Conservation (phyloP, 2,797 vertebrate species). For the Erethizon dorsatum region DNA sequence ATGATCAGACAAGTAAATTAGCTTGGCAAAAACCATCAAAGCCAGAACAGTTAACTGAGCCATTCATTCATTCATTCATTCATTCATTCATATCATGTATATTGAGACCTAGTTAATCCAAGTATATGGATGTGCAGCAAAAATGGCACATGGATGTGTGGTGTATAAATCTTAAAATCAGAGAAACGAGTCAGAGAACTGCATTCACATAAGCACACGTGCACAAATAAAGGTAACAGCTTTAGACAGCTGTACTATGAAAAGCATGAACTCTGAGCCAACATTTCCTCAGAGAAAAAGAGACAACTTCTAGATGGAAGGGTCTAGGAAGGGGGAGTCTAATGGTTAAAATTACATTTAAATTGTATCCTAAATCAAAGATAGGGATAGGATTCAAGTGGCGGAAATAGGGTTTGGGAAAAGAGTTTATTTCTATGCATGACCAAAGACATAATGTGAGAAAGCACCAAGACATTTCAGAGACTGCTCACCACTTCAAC, state of each 20-base stretch:
- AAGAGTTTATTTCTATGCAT: background rate
- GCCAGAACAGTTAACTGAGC: background rate
- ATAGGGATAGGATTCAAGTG: background rate
- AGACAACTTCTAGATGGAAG: background rate
- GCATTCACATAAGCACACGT: background rate
- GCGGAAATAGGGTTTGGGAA: background rate
- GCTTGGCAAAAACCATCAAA: background rate
- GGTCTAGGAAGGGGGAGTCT: background rate
- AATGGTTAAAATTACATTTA: constrained; percentile 9
- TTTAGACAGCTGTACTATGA: background rate
- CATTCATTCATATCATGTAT: background rate
- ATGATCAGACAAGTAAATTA: background rate
- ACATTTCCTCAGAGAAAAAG: background rate
- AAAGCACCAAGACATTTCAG: constrained; percentile 44
- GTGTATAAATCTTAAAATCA: constrained; percentile 9
- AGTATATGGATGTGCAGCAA: background rate
- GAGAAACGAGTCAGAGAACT: background rate
- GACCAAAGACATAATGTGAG: background rate
- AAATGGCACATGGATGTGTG: background rate
- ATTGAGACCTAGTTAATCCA: background rate
- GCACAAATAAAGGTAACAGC: background rate
- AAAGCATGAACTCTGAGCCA: background rate
- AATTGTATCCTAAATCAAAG: constrained; percentile 36
- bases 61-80: background rate
- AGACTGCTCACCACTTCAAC: constrained; percentile 7